Evolutionary conservation across 2,888 invertebrate genomes (phyloP).

Genomic region (Xylocampa areola): DNA sequence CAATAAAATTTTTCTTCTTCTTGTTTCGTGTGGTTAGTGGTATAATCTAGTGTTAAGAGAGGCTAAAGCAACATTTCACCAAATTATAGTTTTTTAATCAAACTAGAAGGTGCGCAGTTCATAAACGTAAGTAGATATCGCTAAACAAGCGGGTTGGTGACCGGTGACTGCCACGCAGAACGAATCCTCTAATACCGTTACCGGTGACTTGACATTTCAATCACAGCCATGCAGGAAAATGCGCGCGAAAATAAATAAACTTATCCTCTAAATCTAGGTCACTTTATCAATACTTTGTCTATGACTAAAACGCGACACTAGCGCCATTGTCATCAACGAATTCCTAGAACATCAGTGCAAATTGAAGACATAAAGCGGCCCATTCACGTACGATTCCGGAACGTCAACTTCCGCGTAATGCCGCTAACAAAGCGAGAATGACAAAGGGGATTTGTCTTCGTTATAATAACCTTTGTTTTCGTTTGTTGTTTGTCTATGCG

Average conservation of each 20-base stretch:
- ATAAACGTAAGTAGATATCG: background rate
- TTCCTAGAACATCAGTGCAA: constrained; percentile 36
- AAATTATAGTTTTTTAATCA: too few species aligned
- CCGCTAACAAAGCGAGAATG: constrained; percentile 33
- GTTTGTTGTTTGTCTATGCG: constrained; percentile 22
- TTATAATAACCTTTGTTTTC: constrained; percentile 43
- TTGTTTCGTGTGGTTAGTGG: too few species aligned
- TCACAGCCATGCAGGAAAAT: constrained; percentile 4
- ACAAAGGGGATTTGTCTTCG: constrained; percentile 45
- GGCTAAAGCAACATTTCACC: too few species aligned
- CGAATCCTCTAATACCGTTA: constrained; percentile 12
- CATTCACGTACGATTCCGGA: constrained; percentile 55
- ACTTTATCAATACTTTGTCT: constrained; percentile 10
- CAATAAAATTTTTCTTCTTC: too few species aligned
- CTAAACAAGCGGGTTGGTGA: constrained; percentile 15
- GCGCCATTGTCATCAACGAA: constrained; percentile 30
- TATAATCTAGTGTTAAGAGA: too few species aligned
- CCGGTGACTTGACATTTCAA: constrained; percentile 6
- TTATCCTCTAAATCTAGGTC: constrained; percentile 24
- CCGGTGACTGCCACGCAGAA: constrained; percentile 1
- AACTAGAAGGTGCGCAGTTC: background rate
- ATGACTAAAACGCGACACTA: constrained; percentile 28
- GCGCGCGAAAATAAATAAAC: constrained; percentile 13
- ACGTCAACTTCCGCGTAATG: constrained; percentile 47
- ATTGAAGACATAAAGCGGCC: constrained; percentile 45